Percentiles rank a stretch among this genome's conserved stretches.
These are phyloP conservation scores for Mus minutoides DNA, from an alignment of 2,797 vertebrate species.

Conservation along the genomic window DNA sequence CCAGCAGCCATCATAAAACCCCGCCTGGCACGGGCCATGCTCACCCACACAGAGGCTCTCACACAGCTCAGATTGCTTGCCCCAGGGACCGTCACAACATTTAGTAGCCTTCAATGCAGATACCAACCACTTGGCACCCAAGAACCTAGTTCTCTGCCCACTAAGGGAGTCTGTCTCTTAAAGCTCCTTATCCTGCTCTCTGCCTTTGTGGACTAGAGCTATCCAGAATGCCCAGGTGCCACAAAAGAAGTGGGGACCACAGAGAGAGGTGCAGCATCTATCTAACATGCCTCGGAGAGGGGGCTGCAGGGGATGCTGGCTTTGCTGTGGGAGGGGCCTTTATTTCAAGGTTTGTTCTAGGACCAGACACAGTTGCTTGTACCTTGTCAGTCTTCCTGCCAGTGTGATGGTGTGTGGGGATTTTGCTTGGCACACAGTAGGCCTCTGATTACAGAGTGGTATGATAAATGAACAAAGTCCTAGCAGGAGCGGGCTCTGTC, in stretches of 20 bases:
- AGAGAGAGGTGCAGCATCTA: neutral
- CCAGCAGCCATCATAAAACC: neutral
- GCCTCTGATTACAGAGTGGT: rapidly evolving
- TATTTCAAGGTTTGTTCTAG: neutral
- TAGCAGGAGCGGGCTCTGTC: neutral
- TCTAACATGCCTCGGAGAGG: no score
- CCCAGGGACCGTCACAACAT: rapidly evolving
- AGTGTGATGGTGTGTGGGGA: neutral
- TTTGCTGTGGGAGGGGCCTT: neutral
- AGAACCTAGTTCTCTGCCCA: neutral
- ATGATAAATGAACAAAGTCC: neutral
- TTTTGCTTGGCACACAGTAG: neutral
- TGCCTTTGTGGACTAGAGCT: neutral
- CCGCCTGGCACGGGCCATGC: neutral
- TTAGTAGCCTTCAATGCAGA: neutral
- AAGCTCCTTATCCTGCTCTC: neutral
- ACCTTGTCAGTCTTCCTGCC: no score
- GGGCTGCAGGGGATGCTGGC: neutral
- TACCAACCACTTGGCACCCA: rapidly evolving
- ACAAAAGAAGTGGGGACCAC: neutral
- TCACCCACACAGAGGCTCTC: neutral
- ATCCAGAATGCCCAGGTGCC: neutral
- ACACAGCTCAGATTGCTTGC: no score
- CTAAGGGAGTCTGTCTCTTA: neutral
- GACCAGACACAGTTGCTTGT: rapidly evolving